Evolutionary conservation across 1,140 invertebrate genomes (phyloP).

Genomic region (Cyclina sinensis): DNA sequence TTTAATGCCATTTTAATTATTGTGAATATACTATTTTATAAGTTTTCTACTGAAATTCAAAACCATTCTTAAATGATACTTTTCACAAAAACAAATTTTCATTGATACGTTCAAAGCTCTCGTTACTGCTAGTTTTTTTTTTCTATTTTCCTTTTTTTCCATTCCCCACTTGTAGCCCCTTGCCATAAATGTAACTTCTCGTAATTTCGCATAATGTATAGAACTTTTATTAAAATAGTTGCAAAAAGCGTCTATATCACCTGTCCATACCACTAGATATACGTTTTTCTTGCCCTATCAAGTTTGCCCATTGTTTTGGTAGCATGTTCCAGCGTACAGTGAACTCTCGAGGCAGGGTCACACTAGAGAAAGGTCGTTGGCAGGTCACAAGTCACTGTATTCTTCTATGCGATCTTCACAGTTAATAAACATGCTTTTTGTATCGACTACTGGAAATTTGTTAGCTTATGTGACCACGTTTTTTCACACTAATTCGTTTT

Average conservation of each 20-base stretch:
- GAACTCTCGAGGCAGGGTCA: slow-evolving; percentile 59
- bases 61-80: too few species aligned
- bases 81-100: too few species aligned
- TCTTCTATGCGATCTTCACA: slow-evolving; percentile 22
- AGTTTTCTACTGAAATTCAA: too few species aligned
- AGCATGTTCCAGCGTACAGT: slow-evolving; percentile 22
- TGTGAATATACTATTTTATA: too few species aligned
- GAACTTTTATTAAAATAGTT: background rate
- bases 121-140: background rate
- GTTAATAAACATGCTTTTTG: slow-evolving; percentile 21
- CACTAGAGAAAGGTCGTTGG: slow-evolving; percentile 54
- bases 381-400: slow-evolving; percentile 63
- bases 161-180: slow-evolving; percentile 21
- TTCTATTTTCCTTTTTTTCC: background rate
- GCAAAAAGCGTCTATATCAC: background rate
- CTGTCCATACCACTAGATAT: background rate
- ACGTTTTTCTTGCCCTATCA: background rate
- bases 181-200: slow-evolving; percentile 45
- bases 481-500: too few species aligned
- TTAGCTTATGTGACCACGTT: background rate
- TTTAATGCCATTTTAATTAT: too few species aligned
- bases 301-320: background rate
- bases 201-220: slow-evolving; percentile 28
- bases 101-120: too few species aligned
- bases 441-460: background rate